A percentile compares a stretch with the other conserved stretches of the same genome.
These are phyloP conservation scores for Platysteira castanea DNA, from an alignment of 2,113 vertebrate genomes.

Conservation along the genomic window DNA sequence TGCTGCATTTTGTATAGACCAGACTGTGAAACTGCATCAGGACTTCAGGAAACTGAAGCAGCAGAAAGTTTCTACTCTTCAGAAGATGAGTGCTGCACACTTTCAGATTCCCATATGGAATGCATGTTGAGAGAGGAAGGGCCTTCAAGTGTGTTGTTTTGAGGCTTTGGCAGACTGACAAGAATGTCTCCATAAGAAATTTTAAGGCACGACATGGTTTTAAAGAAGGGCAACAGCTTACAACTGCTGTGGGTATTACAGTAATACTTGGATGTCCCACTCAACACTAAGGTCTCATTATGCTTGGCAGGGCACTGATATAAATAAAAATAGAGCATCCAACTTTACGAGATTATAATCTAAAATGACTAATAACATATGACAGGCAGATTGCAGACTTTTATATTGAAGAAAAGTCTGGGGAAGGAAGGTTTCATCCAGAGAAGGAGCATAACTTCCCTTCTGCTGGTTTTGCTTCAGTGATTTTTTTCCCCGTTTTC, in stretches of 20 bases:
- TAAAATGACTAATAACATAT: background rate
- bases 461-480: conserved; percentile 1
- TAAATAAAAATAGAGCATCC: background rate
- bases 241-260: background rate
- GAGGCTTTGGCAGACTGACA: background rate
- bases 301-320: background rate
- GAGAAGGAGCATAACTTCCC: background rate
- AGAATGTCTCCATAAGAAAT: background rate
- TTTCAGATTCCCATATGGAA: background rate
- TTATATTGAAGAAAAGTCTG: background rate
- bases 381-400: conserved; percentile 13
- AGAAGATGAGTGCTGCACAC: background rate
- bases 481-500: background rate
- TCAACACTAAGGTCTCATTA: conserved; percentile 7
- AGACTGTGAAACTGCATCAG: background rate
- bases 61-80: background rate
- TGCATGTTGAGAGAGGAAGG: background rate
- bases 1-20: background rate
- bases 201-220: background rate
- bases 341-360: background rate
- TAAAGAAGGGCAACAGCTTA: background rate
- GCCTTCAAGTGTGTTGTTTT: background rate
- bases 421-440: background rate
- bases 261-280: background rate
- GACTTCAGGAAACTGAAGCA: conserved; percentile 6